Evolutionary conservation across 2,888 invertebrate genomes (phyloP).

Genomic region (Tiliacea aurago): DNA sequence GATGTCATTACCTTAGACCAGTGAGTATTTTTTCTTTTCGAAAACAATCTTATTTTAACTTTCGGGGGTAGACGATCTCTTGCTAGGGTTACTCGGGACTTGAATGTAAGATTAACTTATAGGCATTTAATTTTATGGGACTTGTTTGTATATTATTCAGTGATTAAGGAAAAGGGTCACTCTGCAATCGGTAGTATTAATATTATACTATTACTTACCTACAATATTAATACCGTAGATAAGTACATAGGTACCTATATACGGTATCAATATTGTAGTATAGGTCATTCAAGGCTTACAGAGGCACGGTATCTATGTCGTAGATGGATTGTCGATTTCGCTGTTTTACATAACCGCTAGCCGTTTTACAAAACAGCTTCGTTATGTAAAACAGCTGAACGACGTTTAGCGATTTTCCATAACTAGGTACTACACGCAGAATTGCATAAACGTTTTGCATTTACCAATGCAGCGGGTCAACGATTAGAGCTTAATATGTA

Average conservation of each 20-base stretch:
- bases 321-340: no score
- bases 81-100: conserved; percentile 25
- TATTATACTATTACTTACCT: conserved; percentile 4
- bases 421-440: neutral
- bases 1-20: conserved; percentile 98
- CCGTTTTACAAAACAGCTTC: no score
- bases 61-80: conserved; percentile 32
- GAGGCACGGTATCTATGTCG: neutral
- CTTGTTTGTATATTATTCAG: conserved; percentile 27
- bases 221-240: neutral
- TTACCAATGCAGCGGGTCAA: neutral
- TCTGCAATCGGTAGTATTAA: conserved; percentile 16
- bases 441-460: neutral
- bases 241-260: neutral
- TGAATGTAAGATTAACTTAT: conserved; percentile 33
- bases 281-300: neutral
- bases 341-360: no score
- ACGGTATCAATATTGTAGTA: neutral
- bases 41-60: conserved; percentile 14
- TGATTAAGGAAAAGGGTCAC: conserved; percentile 37
- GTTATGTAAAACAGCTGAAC: neutral
- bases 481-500: neutral
- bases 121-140: conserved; percentile 14
- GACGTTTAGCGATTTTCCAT: neutral
- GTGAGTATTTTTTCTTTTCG: conserved; percentile 92